Evolutionary conservation across 1,140 invertebrate species (phyloP).

Genomic region (Ceratina australensis): DNA sequence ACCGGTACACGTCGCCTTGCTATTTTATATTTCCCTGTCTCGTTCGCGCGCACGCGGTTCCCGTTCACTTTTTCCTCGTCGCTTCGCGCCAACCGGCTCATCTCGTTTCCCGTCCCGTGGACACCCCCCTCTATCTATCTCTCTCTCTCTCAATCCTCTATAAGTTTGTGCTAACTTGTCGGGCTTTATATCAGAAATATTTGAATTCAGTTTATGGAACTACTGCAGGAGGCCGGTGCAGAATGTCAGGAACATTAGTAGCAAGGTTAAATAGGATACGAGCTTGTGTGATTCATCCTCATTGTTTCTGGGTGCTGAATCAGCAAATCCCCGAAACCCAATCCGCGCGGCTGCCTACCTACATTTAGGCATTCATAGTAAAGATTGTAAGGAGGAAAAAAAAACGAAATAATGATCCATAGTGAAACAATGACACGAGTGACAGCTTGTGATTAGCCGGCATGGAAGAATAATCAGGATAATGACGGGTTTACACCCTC

Average conservation of each 20-base stretch:
- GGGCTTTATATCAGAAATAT: no score
- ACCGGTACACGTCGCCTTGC: slow-evolving; percentile 66
- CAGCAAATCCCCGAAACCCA: no score
- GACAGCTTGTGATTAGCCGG: slow-evolving; percentile 72
- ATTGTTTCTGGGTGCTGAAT: no score
- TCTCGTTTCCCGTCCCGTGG: slow-evolving; percentile 44
- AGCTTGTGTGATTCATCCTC: no score
- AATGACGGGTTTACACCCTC: slow-evolving; percentile 75
- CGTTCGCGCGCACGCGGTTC: slow-evolving; percentile 20
- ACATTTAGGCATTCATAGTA: neutral
- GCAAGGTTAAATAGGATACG: no score
- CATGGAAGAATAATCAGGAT: slow-evolving; percentile 76
- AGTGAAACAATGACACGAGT: slow-evolving; percentile 72
- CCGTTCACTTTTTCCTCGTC: slow-evolving; percentile 11
- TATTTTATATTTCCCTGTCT: slow-evolving; percentile 72
- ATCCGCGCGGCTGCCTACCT: no score
- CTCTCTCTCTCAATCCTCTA: no score
- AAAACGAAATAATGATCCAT: slow-evolving; percentile 66
- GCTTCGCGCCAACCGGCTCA: slow-evolving; percentile 6
- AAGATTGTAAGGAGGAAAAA: slow-evolving; percentile 28
- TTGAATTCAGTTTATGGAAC: no score
- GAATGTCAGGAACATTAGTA: no score
- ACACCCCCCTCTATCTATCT: neutral
- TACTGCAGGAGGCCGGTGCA: no score
- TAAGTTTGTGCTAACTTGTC: no score